Evolutionary conservation across 2,888 invertebrate species (phyloP).

Genomic region (Globia sparganii): DNA sequence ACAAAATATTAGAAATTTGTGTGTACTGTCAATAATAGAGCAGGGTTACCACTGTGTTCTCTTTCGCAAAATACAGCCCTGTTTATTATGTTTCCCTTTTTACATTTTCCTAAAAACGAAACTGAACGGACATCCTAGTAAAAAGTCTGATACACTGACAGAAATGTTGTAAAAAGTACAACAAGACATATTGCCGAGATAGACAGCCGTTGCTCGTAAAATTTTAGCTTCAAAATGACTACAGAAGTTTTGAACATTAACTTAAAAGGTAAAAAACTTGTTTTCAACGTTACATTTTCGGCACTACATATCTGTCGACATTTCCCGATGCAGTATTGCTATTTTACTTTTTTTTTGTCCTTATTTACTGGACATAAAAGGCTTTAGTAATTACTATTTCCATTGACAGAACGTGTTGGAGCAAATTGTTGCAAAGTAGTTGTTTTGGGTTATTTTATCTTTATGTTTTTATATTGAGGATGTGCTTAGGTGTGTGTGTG

Average conservation of each 20-base stretch:
- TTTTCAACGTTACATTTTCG: slow-evolving; percentile 40
- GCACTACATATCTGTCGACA: slow-evolving; percentile 31
- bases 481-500: not conserved
- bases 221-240: slow-evolving; percentile 35
- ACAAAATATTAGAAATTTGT: not conserved
- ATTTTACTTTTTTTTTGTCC: not conserved
- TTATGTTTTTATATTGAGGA: not conserved
- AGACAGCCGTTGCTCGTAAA: slow-evolving; percentile 7
- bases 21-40: not conserved
- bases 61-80: not conserved
- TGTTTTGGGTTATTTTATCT: not conserved
- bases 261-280: slow-evolving; percentile 43
- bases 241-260: slow-evolving; percentile 43
- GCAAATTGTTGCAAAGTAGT: not conserved
- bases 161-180: slow-evolving; percentile 10
- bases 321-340: slow-evolving; percentile 32
- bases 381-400: not conserved
- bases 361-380: not conserved
- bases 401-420: not conserved
- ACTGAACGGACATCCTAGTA: not conserved
- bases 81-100: not conserved
- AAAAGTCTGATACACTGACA: slow-evolving; percentile 25
- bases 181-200: slow-evolving; percentile 21
- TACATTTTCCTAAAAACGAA: slow-evolving; percentile 20
- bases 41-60: not conserved